Percentiles rank a stretch among this genome's conserved stretches.
These are phyloP conservation scores for Marronus borbonicus DNA, from an alignment of 2,888 invertebrate species.

Conservation along the genomic window DNA sequence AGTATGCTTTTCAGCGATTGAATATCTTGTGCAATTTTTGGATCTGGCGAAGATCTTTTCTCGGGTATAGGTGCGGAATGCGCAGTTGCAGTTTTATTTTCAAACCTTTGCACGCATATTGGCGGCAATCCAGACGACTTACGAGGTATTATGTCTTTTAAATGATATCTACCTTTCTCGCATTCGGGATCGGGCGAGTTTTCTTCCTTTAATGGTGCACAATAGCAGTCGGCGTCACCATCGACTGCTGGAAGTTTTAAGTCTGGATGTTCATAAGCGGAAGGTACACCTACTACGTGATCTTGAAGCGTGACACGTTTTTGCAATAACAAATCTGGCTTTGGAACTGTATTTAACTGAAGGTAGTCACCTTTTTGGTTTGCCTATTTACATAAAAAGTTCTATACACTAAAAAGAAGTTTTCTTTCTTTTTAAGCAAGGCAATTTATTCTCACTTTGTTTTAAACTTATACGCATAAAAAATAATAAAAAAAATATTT, in stretches of 20 bases:
- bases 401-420: not conserved
- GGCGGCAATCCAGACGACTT: conserved; percentile 21
- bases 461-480: too few species aligned
- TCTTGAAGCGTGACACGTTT: conserved; percentile 56
- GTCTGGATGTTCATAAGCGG: conserved; percentile 59
- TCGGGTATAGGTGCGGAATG: not conserved
- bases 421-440: too few species aligned
- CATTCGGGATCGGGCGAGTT: conserved; percentile 48
- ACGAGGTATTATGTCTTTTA: conserved; percentile 49
- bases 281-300: conserved; percentile 59
- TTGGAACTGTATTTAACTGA: conserved; percentile 59
- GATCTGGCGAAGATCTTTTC: not conserved
- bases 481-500: too few species aligned
- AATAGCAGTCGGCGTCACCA: conserved; percentile 41
- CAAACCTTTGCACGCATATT: conserved; percentile 8
- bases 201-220: conserved; percentile 26
- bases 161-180: conserved; percentile 53
- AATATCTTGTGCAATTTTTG: not conserved
- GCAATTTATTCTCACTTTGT: too few species aligned
- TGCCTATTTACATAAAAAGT: conserved; percentile 49
- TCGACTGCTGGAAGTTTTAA: conserved; percentile 58
- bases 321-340: conserved; percentile 59
- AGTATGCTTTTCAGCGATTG: conserved; percentile 55
- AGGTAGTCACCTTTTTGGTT: conserved; percentile 59
- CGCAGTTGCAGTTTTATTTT: not conserved